Evolutionary conservation across 2,888 invertebrate genomes (phyloP).

Genomic region (Aphodius granarius): DNA sequence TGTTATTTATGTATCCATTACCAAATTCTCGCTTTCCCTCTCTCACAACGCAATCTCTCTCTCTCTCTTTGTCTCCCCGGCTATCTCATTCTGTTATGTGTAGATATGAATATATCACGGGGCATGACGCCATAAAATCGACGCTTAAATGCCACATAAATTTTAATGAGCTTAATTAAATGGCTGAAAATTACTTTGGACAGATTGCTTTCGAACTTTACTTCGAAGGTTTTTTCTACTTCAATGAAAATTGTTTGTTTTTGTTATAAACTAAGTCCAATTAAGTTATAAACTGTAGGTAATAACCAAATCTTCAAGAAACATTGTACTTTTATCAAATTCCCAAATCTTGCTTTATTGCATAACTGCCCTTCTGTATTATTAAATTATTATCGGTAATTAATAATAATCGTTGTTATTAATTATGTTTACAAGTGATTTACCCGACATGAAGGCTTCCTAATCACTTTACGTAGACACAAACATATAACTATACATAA

Average conservation of each 20-base stretch:
- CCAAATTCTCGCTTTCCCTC: background rate
- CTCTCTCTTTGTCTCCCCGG: no score
- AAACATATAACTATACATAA: background rate
- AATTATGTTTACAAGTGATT: background rate
- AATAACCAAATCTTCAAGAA: no score
- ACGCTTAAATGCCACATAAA: background rate
- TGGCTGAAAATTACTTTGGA: background rate
- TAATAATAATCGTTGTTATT: background rate
- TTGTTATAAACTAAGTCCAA: no score
- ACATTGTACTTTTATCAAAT: no score
- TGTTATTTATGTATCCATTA: background rate
- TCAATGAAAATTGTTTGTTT: no score
- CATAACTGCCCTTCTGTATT: background rate
- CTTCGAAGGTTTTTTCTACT: background rate
- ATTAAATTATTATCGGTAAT: background rate
- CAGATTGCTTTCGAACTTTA: background rate
- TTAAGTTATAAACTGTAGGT: no score
- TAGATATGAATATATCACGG: background rate
- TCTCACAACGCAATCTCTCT: background rate
- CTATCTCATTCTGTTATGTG: no score
- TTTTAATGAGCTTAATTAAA: background rate
- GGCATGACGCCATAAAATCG: background rate
- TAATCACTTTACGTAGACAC: background rate
- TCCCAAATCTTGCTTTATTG: no score
- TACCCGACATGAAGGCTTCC: background rate